Percentiles rank a stretch among this genome's conserved stretches.
Conservation (phyloP, 2,888 invertebrate species). For the Acrobasis suavella region DNA sequence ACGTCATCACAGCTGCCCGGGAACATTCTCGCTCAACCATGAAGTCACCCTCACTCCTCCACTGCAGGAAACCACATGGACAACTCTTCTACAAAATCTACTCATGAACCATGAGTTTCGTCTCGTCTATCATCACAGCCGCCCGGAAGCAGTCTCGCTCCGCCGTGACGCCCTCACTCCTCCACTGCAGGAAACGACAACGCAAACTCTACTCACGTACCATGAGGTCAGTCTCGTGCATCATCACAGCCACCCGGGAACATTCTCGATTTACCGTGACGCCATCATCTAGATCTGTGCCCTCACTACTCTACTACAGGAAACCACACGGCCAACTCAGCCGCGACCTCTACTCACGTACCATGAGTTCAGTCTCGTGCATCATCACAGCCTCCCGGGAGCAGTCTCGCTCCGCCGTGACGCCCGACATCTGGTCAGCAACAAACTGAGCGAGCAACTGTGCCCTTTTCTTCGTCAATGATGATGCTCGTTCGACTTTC, state of each 20-base stretch:
- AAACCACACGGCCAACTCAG: too few species aligned
- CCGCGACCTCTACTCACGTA: constrained; percentile 27
- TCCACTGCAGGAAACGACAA: too few species aligned
- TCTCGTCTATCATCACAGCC: too few species aligned
- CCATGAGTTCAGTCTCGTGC: constrained; percentile 77
- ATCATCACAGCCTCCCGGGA: constrained; percentile 66
- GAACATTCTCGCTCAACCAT: constrained; percentile 68
- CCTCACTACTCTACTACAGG: too few species aligned
- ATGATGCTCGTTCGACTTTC: constrained; percentile 64
- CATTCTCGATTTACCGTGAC: constrained; percentile 65
- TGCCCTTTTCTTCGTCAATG: constrained; percentile 57
- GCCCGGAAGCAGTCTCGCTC: too few species aligned
- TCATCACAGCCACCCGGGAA: constrained; percentile 62
- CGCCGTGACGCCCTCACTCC: too few species aligned
- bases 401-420: constrained; percentile 65
- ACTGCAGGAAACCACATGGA: too few species aligned
- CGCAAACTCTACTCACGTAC: constrained; percentile 35
- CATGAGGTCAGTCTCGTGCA: constrained; percentile 77
- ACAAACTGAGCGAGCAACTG: constrained; percentile 76
- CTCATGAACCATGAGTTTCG: too few species aligned
- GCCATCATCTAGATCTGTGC: too few species aligned
- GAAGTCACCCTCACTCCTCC: constrained; percentile 51
- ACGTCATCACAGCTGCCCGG: constrained; percentile 65
- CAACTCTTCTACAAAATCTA: too few species aligned
- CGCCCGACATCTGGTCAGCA: constrained; percentile 76